Evolutionary conservation across 2,797 vertebrate species (phyloP).

Genomic region (Ptychobarbus kaznakovi): DNA sequence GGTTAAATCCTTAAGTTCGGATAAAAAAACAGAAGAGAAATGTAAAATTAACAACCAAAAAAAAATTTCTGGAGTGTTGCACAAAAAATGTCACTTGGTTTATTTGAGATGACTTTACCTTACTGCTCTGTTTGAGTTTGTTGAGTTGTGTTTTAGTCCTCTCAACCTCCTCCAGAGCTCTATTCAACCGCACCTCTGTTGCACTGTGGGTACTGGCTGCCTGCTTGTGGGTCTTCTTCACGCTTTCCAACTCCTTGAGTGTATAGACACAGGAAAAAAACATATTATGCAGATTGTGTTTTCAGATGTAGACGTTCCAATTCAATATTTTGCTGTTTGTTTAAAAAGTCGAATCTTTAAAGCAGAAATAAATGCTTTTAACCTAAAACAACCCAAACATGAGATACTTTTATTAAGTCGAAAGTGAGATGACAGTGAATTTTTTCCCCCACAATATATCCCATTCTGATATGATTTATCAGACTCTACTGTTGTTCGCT

Average conservation of each 20-base stretch:
- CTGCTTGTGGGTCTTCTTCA: constrained; percentile 86
- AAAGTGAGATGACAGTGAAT: neutral
- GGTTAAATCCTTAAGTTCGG: constrained; percentile 78
- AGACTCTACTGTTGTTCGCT: neutral
- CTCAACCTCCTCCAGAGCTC: constrained; percentile 91
- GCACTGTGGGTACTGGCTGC: constrained; percentile 78
- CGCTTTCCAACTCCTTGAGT: constrained; percentile 85
- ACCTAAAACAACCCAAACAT: neutral
- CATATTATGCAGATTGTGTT: neutral
- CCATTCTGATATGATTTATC: neutral
- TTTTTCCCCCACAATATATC: neutral
- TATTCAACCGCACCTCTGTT: constrained; percentile 88
- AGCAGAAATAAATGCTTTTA: neutral
- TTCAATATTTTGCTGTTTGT: neutral
- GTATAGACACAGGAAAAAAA: constrained; percentile 24
- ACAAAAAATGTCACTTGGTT: neutral
- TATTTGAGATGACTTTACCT: constrained; percentile 74
- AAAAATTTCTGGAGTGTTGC: neutral
- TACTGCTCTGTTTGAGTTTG: constrained; percentile 86
- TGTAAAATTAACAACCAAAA: neutral
- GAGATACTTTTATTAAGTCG: neutral
- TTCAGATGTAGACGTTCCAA: neutral
- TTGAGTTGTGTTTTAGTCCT: constrained; percentile 84
- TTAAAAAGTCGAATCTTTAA: neutral
- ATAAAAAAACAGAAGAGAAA: neutral